Evolutionary conservation across 2,888 invertebrate genomes (phyloP), one percentile per base, ranked within the genome.

Genomic region (Acronicta alni): DNA sequence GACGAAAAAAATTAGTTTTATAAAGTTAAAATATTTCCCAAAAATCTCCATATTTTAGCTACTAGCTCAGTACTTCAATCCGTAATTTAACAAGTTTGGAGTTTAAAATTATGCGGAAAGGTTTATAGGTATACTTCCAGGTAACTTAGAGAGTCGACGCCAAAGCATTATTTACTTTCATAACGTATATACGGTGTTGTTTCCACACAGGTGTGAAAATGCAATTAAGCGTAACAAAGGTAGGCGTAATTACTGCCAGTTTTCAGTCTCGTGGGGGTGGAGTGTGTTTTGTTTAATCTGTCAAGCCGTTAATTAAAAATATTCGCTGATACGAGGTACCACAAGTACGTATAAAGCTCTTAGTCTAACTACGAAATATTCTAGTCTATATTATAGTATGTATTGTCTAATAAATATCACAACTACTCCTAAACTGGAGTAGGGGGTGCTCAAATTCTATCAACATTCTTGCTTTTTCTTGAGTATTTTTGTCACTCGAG

Each of bases 161-260:
- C 18, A 56, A 32, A 53, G 42, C 26, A 54, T 57, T 56, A 58
- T 41, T 47, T 62, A 64, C 47, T 46, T 42, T 42, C 14, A 58
- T 30, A 60, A 58, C 30, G 12, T 10, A 5, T 54, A 48, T 23
- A 49, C 5, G 37, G 45, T 59, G 59, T 45, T 46, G 51, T 45
- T 59, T 53, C 20, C 48, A 49, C 44, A 45, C 43, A 35, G 48
- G 48, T 56, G 37, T n/a, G 45, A 47, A 58, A 72, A 75, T 52
- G 54, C 47, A 67, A 74, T 72, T 58, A 71, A 41, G 23, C 15
- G 16, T 46, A 49, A 59, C 54, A 59, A 60, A 67, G 60, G 60
- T 59, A 42, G 38, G 38, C 18, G 43, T 74, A 75, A 73, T 73
- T 75, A 58, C 53, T 17, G 32, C 18, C 37, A 23, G 66, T 43